phyloP scores from a whole-genome alignment of 2,113 vertebrate species.

The Oplegnathus fasciatus region DNA sequence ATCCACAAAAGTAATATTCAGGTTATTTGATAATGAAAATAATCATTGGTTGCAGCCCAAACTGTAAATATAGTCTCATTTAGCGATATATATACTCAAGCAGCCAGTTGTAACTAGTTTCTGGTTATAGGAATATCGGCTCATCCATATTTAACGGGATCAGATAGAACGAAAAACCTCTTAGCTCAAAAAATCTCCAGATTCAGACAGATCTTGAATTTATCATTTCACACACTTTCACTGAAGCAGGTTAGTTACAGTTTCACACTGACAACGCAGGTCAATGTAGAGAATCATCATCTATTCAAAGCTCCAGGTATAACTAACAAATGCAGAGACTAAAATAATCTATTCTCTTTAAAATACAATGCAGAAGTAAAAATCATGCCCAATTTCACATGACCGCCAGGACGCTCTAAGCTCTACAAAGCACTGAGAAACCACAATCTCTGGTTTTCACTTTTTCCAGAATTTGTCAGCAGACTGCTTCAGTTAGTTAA shows the following conservation, averaged over 20 bases:
- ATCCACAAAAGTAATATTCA: not conserved
- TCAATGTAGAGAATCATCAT: constrained; percentile 8
- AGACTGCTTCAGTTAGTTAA: constrained; percentile 1
- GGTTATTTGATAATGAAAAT: not conserved
- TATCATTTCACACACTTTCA: not conserved
- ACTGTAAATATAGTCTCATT: not conserved
- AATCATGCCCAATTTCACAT: not conserved
- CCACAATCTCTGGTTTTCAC: not conserved
- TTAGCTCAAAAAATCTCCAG: not conserved
- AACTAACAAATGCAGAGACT: not conserved
- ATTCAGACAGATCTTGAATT: not conserved
- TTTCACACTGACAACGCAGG: not conserved
- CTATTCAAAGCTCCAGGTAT: not conserved
- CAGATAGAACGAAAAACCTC: not conserved
- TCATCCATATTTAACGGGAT: constrained; percentile 6
- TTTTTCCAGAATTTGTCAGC: not conserved
- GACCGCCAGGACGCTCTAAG: not conserved
- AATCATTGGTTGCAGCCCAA: not conserved
- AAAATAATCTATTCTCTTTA: not conserved
- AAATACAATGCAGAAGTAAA: not conserved
- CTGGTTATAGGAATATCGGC: not conserved
- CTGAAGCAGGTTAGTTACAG: constrained; percentile 1
- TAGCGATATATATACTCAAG: not conserved
- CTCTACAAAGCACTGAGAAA: too few relatives aligned
- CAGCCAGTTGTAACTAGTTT: not conserved